Base-by-base conservation (phyloP, 53 echinoderm and acorn worm genomes). In the Patiria pectinifera region DNA sequence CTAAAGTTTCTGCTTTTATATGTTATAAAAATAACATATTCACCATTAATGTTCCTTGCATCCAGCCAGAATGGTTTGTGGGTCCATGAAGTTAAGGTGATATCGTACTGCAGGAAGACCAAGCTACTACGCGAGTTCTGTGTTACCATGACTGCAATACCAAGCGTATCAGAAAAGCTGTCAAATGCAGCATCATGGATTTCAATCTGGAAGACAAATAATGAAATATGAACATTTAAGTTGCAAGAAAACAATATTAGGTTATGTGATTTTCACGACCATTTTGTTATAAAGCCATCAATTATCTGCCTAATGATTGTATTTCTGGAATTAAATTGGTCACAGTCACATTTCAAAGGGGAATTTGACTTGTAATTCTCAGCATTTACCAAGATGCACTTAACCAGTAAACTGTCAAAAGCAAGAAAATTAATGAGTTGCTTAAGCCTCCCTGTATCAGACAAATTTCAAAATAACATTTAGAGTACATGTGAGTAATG, bases 181-280 rank as follows among this genome's bases (percentile, higher is more conserved):
- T 86, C 80, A 81, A 92, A 92, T 46, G 92, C 86, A 66, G 81
- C 81, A 70, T 86, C 92, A 22, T 92, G 86, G 25, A 92, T 92
- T 46, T 66, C 58, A 63, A 86, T 4, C 92, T 92, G 81, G 14
- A 78, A 72, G n/a, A 47, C 6, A 11, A 88, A 43, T 22, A 69
- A 11, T 11, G 21, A 74, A 74, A 45, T 6, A 61, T 5, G 21
- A 62, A 83, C 21, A 83, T 45, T n/a, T 83, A 6, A 3, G 8
- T 6, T 53, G 8, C 53, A 53, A 8, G 15, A 6, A 6, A 24
- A 76, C 18, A 23, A 76, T 5, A 11, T 76, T 76, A 23, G 25
- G 10, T 69, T 69, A 69, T 1, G 10, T 69, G 16, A 69, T 69
- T 21, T 69, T 69, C 69, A 69, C 15, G 16, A 18, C 69, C 53